Percentiles rank a stretch among this genome's conserved stretches.
These are phyloP conservation scores for Pyxicephalus adspersus DNA, from an alignment of 2,113 vertebrate species.

Conservation along the genomic window DNA sequence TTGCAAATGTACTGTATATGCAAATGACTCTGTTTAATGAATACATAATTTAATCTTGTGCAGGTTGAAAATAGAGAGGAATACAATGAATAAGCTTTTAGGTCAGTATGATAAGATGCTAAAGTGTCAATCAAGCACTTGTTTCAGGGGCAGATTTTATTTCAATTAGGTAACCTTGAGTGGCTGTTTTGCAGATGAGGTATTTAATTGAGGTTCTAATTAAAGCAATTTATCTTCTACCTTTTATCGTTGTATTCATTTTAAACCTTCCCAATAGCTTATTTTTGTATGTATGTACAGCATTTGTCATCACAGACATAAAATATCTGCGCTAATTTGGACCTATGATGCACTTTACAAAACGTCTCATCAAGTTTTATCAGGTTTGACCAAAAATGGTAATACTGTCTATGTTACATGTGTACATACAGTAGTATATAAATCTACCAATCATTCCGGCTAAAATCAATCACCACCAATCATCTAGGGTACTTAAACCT, in stretches of 20 bases:
- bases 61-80: conserved; percentile 35
- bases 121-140: conserved; percentile 26
- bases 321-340: too few species aligned
- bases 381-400: too few species aligned
- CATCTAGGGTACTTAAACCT: too few species aligned
- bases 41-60: conserved; percentile 45
- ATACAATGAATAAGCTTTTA: conserved; percentile 40
- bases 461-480: too few species aligned
- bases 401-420: too few species aligned
- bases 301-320: too few species aligned
- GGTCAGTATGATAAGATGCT: conserved; percentile 26
- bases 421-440: too few species aligned
- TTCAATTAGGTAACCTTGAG: conserved; percentile 31
- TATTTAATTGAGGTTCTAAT: conserved; percentile 36
- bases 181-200: conserved; percentile 20
- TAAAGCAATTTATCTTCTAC: not conserved
- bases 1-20: conserved; percentile 41
- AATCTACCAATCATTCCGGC: too few species aligned
- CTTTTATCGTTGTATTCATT: not conserved
- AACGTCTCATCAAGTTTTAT: too few species aligned
- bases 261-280: not conserved
- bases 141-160: conserved; percentile 24
- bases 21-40: conserved; percentile 40
- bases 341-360: too few species aligned
- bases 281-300: too few species aligned